phyloP scores from a whole-genome alignment of 2,113 vertebrate genomes.

The Alethe castanea region DNA sequence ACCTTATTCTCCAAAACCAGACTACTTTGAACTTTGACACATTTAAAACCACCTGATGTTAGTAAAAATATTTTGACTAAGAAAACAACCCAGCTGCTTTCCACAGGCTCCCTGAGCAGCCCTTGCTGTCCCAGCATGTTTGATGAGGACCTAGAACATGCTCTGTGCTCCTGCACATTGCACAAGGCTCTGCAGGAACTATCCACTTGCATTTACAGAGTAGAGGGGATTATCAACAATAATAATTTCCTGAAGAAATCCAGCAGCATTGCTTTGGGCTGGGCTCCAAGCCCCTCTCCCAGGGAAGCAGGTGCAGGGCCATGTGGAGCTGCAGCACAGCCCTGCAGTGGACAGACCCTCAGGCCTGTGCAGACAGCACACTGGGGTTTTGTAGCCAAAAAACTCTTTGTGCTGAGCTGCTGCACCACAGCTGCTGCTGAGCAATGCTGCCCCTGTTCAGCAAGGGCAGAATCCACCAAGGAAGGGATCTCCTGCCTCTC shows the following conservation, averaged over 20 bases:
- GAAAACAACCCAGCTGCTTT: not conserved
- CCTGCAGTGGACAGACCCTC: not conserved
- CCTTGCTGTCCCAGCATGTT: no score
- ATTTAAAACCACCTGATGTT: not conserved
- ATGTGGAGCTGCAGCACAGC: not conserved
- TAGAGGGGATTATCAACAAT: not conserved
- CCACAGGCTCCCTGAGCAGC: not conserved
- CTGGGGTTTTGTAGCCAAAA: not conserved
- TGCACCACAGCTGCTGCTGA: not conserved
- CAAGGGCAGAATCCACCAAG: rapidly evolving
- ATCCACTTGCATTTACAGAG: not conserved
- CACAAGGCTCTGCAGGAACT: not conserved
- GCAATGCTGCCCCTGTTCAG: not conserved
- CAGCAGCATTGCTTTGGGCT: not conserved
- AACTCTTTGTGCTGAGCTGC: not conserved
- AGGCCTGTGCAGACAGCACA: not conserved
- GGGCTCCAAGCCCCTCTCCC: not conserved
- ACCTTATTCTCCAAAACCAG: not conserved
- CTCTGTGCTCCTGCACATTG: not conserved
- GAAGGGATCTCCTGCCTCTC: not conserved
- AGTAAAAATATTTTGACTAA: not conserved
- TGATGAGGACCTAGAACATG: rapidly evolving
- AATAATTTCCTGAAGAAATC: not conserved
- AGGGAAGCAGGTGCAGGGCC: not conserved
- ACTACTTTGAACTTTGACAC: not conserved